Evolutionary conservation across 1,140 invertebrate genomes (phyloP), one percentile per base, ranked within the genome.

Genomic region (Conus betulinus): DNA sequence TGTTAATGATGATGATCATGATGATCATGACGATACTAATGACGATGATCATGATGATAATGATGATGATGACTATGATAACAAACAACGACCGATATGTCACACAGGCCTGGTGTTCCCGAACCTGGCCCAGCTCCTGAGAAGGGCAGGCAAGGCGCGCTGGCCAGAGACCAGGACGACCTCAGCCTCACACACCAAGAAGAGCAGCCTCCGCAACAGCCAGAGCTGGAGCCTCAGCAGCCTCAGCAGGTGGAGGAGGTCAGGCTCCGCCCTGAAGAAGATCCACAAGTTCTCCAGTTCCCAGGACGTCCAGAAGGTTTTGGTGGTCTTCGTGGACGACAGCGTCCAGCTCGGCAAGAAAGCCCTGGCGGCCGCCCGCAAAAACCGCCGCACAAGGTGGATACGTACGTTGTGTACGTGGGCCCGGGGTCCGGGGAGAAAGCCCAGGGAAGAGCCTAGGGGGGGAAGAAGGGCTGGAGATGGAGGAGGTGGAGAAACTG

Each of bases 371-470:
- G 89, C 87, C n/a, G 89, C 89, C 27, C 55, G 83, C 2, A 17
- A 25, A 20, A 87, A 88, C 83, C 83, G 81, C 20, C 74, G 82
- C 11, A 57, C 63, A 89, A 89, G 83, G 60, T 89, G n/a, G 89
- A 89, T 53, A 89, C 89, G 15, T 89, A 89, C 74, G 89, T 89
- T 11, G 82, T 89, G 0, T 87, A 87, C 82, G 67, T 89, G 53
- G 87, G 89, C 13, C 20, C 51, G 27, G 60, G n/a, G 20, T 20
- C 20, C 3, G 15, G 52, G 23, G 23, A 52, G 23, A 2, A 5
- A 15, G 39, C 39, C 7, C 5, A 5, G 8, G n/a, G n/a, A 27
- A 39, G 39, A 53, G 76, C 23, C 27, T 4, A 5, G 55, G 55
- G 10, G 57, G 60, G 6, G 15, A 87, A 27, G 17, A 39, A 20